These are phyloP conservation scores for Leptinotarsa undecemlineata DNA, from an alignment of 1,140 invertebrate genomes.

Conservation along the genomic window DNA sequence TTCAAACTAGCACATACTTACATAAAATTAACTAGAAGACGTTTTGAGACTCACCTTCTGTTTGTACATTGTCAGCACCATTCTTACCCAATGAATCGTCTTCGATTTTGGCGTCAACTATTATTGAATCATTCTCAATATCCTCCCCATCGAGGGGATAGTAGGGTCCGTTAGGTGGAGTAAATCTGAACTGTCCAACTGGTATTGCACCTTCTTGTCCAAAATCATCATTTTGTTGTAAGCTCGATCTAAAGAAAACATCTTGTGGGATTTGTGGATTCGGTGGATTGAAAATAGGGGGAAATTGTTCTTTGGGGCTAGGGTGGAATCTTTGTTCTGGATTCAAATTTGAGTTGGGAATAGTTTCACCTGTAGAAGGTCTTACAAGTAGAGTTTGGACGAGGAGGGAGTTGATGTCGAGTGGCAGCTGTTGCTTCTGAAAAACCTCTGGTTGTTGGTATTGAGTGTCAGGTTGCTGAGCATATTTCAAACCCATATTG, in stretches of 20 bases:
- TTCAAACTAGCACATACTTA: too few species aligned
- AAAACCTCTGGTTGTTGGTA: constrained; percentile 8
- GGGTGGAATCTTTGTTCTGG: neutral
- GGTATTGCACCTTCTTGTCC: constrained; percentile 2
- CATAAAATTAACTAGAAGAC: too few species aligned
- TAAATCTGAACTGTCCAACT: constrained; percentile 37
- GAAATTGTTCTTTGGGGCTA: neutral
- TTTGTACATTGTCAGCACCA: neutral
- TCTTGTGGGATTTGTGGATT: constrained; percentile 13
- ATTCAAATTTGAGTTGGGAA: neutral
- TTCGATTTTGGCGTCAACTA: constrained; percentile 43
- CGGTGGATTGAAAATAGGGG: neutral
- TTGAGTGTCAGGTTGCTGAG: constrained; percentile 29
- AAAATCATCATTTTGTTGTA: neutral
- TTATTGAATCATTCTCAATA: constrained; percentile 42
- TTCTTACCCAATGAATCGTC: constrained; percentile 17
- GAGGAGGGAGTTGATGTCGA: constrained; percentile 24
- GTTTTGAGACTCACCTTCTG: neutral
- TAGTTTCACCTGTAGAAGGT: constrained; percentile 10
- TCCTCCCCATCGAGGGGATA: constrained; percentile 35
- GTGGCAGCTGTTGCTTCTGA: neutral
- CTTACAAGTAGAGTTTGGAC: constrained; percentile 26
- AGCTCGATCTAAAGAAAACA: constrained; percentile 8
- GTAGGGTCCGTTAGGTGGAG: constrained; percentile 21
- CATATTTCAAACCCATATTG: constrained; percentile 33